phyloP scores from a whole-genome alignment of 2,888 invertebrate species.

The Kuschelorhynchus macadamiae region DNA sequence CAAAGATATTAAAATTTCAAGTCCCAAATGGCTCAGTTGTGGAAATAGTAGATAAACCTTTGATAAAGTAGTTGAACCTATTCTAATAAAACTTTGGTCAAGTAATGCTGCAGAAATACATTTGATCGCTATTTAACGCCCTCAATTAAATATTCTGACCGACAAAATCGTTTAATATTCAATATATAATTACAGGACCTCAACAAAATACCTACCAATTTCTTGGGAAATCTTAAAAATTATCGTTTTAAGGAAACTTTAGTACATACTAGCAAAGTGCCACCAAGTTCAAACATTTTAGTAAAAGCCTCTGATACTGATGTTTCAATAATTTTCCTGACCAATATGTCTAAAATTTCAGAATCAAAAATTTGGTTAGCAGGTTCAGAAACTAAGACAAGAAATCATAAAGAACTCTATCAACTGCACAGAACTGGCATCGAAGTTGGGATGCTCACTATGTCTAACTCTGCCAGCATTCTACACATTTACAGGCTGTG shows the following conservation, averaged over 20 bases:
- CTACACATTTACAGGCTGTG: too few species aligned
- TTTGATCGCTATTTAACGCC: slow-evolving; percentile 53
- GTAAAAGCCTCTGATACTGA: slow-evolving; percentile 35
- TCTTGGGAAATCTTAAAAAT: slow-evolving; percentile 58
- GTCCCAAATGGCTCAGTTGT: not conserved
- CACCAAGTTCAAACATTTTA: slow-evolving; percentile 33
- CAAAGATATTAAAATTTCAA: slow-evolving; percentile 2
- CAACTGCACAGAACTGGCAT: too few species aligned
- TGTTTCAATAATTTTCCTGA: slow-evolving; percentile 55
- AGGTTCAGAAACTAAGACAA: too few species aligned
- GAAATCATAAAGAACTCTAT: too few species aligned
- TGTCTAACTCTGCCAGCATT: too few species aligned
- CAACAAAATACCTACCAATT: slow-evolving; percentile 58
- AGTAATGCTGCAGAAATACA: slow-evolving; percentile 54
- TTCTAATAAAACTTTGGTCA: slow-evolving; percentile 56
- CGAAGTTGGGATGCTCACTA: too few species aligned
- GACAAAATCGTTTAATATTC: slow-evolving; percentile 49
- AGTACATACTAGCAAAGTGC: slow-evolving; percentile 53
- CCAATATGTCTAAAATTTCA: slow-evolving; percentile 56
- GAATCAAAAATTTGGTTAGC: slow-evolving; percentile 53
- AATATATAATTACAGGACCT: slow-evolving; percentile 58
- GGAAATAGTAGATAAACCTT: too few species aligned
- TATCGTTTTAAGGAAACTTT: slow-evolving; percentile 59
- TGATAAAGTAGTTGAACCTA: slow-evolving; percentile 56
- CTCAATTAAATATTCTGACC: not conserved